Evolutionary conservation across 2,113 vertebrate species (phyloP).

Genomic region (Psilopsiagon aymara): DNA sequence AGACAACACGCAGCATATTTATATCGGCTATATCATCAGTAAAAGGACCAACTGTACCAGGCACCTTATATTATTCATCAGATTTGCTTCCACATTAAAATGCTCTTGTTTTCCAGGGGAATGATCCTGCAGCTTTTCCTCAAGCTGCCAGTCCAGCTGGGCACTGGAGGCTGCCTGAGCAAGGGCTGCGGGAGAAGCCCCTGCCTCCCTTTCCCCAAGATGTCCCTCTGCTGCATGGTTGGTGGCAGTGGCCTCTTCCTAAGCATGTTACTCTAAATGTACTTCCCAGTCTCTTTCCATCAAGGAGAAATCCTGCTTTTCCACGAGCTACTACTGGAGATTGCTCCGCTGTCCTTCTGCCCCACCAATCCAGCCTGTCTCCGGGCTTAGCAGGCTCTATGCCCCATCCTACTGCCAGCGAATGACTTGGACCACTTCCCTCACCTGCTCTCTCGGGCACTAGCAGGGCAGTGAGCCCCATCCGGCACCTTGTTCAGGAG

Average conservation of each 20-base stretch:
- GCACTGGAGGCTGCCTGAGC: neutral
- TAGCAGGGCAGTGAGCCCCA: neutral
- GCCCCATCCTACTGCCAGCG: neutral
- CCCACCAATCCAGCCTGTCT: neutral
- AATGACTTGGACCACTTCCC: neutral
- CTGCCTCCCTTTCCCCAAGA: neutral
- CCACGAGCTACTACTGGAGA: neutral
- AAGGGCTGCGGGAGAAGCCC: neutral
- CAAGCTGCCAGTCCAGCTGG: neutral
- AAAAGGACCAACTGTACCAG: conserved; percentile 39
- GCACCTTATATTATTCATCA: conserved; percentile 12
- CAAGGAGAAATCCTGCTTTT: neutral
- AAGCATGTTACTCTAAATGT: neutral
- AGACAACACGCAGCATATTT: conserved; percentile 13
- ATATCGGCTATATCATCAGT: neutral
- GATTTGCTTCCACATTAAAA: conserved; percentile 29
- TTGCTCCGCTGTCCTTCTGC: neutral
- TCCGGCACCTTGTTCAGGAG: neutral
- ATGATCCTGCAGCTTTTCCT: conserved; percentile 17
- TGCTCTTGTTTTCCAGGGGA: conserved; percentile 9
- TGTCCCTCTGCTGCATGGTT: neutral
- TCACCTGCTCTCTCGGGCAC: neutral
- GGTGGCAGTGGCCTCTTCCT: neutral
- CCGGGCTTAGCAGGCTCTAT: neutral
- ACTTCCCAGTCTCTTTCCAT: neutral